Evolutionary conservation across 2,888 invertebrate genomes (phyloP).

Genomic region (Polymixis lichenea): DNA sequence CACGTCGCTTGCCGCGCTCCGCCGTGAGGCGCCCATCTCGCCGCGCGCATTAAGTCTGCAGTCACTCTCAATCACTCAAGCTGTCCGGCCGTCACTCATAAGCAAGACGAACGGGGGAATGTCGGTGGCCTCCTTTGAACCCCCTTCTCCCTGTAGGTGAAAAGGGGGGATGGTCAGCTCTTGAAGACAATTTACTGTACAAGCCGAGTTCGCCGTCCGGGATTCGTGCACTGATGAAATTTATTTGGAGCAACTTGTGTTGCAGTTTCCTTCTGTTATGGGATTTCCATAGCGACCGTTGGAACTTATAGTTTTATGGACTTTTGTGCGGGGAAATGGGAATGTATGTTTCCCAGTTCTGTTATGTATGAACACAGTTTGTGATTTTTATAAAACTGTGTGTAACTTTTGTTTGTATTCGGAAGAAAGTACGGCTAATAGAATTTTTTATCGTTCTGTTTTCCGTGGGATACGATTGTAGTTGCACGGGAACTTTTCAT

Average conservation of each 20-base stretch:
- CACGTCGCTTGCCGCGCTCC: slow-evolving; percentile 72
- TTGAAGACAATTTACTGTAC: slow-evolving; percentile 90
- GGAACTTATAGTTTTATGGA: slow-evolving; percentile 71
- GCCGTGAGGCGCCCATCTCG: slow-evolving; percentile 76
- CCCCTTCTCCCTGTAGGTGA: slow-evolving; percentile 76
- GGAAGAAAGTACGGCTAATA: slow-evolving; percentile 56
- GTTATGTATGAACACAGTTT: slow-evolving; percentile 64
- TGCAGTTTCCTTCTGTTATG: slow-evolving; percentile 79
- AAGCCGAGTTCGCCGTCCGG: slow-evolving; percentile 83
- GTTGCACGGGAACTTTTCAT: slow-evolving; percentile 28
- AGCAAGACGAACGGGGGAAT: slow-evolving; percentile 89
- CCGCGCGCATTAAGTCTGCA: slow-evolving; percentile 89
- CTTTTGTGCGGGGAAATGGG: slow-evolving; percentile 66
- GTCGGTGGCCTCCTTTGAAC: slow-evolving; percentile 84
- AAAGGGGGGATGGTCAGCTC: slow-evolving; percentile 87
- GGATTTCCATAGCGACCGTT: slow-evolving; percentile 78
- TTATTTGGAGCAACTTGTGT: slow-evolving; percentile 86
- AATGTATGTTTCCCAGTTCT: slow-evolving; percentile 66
- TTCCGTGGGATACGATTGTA: slow-evolving; percentile 43
- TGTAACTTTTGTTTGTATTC: slow-evolving; percentile 64
- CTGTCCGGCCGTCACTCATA: slow-evolving; percentile 90
- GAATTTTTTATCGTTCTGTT: slow-evolving; percentile 62
- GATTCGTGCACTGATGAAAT: slow-evolving; percentile 87
- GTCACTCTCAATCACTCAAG: slow-evolving; percentile 90
- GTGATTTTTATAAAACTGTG: slow-evolving; percentile 64